Base-by-base conservation (phyloP, 1,140 invertebrate genomes). In the Pentalonia nigronervosa region DNA sequence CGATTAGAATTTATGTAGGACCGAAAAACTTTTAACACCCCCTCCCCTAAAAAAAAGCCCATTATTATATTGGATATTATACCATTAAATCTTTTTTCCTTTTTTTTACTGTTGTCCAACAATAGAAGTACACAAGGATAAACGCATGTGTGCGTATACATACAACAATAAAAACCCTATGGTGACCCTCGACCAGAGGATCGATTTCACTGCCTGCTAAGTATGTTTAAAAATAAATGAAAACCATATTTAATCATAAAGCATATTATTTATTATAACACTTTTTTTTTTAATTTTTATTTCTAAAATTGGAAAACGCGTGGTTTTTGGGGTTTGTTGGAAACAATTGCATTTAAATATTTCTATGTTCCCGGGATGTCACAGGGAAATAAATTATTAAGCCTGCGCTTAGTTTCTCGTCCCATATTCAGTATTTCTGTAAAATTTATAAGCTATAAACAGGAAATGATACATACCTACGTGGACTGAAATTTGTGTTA, bases 21-120 rank as follows among this genome's bases (percentile, higher is more conserved):
- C 90, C 60, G 6, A 91, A 91, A 91, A 91, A 91, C 90, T 91
- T 91, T 91, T 83, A 34, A 83, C 90, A 17, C 34, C 11, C 36
- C n/a, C n/a, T 8, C 34, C 48, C 23, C 36, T 30, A n/a, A n/a
- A 60, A 56, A 23, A 76, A 81, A 83, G 48, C 14, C 34, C 45
- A 81, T 48, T 83, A 91, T 91, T 91, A 91, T 91, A 91, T 91
- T 48, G 90, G 90, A 91, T 81, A 91, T 83, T 91, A 91, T n/a
- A 47, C 90, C 45, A 36, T 91, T 91, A 91, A 91, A 91, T 91
- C 90, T 91, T 83, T 91, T 91, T 60, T 67, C 25, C 21, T 23
- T 30, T 45, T 90, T 91, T 91, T 91, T 91, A 48, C 90, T 48
- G 90, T 21, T 34, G 76, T 50, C 76, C 90, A 41, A 91, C 90